Evolutionary conservation across 2,113 vertebrate genomes (phyloP).

Genomic region (Eira barbara): DNA sequence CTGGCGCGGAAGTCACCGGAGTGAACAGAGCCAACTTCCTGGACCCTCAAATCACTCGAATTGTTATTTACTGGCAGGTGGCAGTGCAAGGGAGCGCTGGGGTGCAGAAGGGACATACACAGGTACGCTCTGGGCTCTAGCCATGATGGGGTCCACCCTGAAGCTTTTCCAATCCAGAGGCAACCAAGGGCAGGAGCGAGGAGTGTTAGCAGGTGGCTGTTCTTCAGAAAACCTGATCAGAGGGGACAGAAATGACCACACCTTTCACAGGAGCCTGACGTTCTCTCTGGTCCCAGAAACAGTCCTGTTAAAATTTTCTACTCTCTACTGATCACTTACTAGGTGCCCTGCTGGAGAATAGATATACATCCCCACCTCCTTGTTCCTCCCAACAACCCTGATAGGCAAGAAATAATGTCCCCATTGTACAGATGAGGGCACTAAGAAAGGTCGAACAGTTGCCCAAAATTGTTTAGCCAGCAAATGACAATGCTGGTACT

Average conservation of each 20-base stretch:
- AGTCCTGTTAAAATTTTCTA: background rate
- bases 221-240: background rate
- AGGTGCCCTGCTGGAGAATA: background rate
- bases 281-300: background rate
- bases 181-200: background rate
- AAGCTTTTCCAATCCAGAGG: background rate
- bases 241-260: background rate
- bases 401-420: background rate
- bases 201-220: background rate
- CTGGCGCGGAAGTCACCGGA: background rate
- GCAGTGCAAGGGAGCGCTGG: fast-evolving
- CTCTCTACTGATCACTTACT: background rate
- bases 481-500: background rate
- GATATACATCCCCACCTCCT: fast-evolving
- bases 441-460: background rate
- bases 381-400: background rate
- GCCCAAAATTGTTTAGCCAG: background rate
- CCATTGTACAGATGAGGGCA: background rate
- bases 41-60: background rate
- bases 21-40: background rate
- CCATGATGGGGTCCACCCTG: background rate
- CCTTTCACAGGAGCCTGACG: background rate
- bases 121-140: background rate
- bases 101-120: background rate
- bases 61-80: background rate